Evolutionary conservation across 2,888 invertebrate species (phyloP), one percentile per base, ranked within the genome.

Genomic region (Drosophila longiperda): DNA sequence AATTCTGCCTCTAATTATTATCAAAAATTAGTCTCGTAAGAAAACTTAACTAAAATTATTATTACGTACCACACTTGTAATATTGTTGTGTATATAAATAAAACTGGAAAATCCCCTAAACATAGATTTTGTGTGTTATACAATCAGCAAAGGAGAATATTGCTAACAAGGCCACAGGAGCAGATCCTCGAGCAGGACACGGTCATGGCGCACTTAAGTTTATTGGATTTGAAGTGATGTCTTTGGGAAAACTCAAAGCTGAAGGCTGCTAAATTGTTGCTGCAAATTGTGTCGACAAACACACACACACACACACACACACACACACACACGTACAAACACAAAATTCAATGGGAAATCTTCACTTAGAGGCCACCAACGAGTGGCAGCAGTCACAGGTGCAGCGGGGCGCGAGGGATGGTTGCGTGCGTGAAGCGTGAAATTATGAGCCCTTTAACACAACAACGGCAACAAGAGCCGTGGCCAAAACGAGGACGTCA

Each of bases 381-480:
- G 58, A 77, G 78, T 73, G 78, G 66, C 79, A 70, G 58, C 79
- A 70, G 58, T 58, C 52, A 63, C 70, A 82, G 76, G 67, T 60
- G 64, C 60, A 67, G 33, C 50, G 42, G 15, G 49, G 29, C 33
- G 54, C 48, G 66, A 49, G 70, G 61, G 72, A 54, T 45, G 70
- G 62, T 75, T 82, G 84, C 82, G 82, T 80, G 84, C 87, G 76
- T 58, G 73, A 70, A 79, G 84, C 84, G 82, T 88, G 81, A 88
- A 88, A 88, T 90, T 88, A 88, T 90, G 87, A 88, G 87, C 82
- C 77, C 85, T 81, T 89, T 78, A 74, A 75, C 66, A 65, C 67
- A 75, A 36, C 63, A 81, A 54, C 64, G 57, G 26, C 54, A 61
- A 36, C 38, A 52, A 40, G 53, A 58, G 34, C 20, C 55, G 69